A percentile compares a stretch with the other conserved stretches of the same genome.
Conservation (phyloP, 1,140 invertebrate genomes). For the Lepidurus packardi region DNA sequence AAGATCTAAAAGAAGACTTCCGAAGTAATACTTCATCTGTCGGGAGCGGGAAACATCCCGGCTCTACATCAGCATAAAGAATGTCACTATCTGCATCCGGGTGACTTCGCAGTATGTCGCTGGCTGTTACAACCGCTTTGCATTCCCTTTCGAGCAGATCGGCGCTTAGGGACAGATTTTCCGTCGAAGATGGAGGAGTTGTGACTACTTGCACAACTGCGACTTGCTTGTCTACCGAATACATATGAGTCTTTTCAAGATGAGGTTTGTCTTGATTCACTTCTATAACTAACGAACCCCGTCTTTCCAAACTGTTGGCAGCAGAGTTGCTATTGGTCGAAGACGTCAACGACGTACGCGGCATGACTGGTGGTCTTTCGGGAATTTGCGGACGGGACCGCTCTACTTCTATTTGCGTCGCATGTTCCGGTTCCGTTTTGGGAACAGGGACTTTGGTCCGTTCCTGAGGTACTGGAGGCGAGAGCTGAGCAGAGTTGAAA, state of each 20-base stretch:
- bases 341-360: slow-evolving; percentile 5
- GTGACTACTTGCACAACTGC: slow-evolving; percentile 58
- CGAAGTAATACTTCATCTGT: not conserved
- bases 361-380: slow-evolving; percentile 29
- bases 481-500: slow-evolving; percentile 29
- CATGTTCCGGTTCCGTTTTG: not conserved
- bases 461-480: slow-evolving; percentile 25
- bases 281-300: slow-evolving; percentile 1
- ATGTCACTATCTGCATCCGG: slow-evolving; percentile 30
- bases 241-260: slow-evolving; percentile 59
- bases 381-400: slow-evolving; percentile 26
- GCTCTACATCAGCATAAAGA: slow-evolving; percentile 29
- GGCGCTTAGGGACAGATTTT: not conserved
- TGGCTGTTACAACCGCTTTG: not conserved
- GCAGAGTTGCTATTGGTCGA: not conserved
- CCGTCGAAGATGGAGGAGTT: slow-evolving; percentile 37
- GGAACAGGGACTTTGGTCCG: slow-evolving; percentile 29
- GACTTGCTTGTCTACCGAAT: slow-evolving; percentile 63
- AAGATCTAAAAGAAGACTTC: not conserved
- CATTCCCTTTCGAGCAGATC: not conserved
- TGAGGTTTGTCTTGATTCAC: slow-evolving; percentile 41
- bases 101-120: not conserved
- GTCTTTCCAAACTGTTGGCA: not conserved
- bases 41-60: not conserved
- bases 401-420: slow-evolving; percentile 24